Evolutionary conservation across 2,888 invertebrate species (phyloP), one percentile per base, ranked within the genome.

Genomic region (Pediacus dermestoides): DNA sequence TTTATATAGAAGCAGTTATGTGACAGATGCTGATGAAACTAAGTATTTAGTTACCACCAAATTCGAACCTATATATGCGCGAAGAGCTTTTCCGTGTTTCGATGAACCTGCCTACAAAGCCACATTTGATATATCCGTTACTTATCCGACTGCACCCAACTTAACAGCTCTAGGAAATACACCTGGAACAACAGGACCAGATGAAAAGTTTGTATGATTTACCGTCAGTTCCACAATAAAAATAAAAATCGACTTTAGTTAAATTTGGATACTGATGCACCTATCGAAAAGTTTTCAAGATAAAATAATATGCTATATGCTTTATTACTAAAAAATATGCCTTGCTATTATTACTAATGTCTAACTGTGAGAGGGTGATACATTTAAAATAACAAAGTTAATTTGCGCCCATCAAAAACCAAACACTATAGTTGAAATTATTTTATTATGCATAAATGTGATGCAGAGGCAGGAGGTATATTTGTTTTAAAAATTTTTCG

Each of bases 11-110:
- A 28, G 28, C n/a, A 28, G 3, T 13, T 28, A 28, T 10, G n/a
- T 7, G n/a, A 13, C 12, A 4, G 28, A 28, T 13, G 13, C 7
- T 3, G 28, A 14, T 28, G 28, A 7, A 7, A 28, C 12, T 6
- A 28, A 28, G 10, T 28, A 13, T 14, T 28, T 82, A 8, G 77
- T 79, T 2, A 75, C 80, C 1, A 82, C 83, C 0, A 82, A 83
- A 42, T 76, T 84, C 32, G 80, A 82, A 58, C 76, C 81, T 0
- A 77, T 77, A 0, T 74, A 75, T 38, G 81, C 82, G 0, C 75
- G 82, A 1, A 72, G 75, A 22, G 84, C 79, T 0, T 85, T 86
- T 61, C 86, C 86, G 0, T 85, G 85, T 57, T 85, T 79, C 55
- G 86, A 86, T 52, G 81, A 82, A 54, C 86, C 86, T 0, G 70